phyloP scores from a whole-genome alignment of 1,140 invertebrate genomes.

The Zaprionus africanus region DNA sequence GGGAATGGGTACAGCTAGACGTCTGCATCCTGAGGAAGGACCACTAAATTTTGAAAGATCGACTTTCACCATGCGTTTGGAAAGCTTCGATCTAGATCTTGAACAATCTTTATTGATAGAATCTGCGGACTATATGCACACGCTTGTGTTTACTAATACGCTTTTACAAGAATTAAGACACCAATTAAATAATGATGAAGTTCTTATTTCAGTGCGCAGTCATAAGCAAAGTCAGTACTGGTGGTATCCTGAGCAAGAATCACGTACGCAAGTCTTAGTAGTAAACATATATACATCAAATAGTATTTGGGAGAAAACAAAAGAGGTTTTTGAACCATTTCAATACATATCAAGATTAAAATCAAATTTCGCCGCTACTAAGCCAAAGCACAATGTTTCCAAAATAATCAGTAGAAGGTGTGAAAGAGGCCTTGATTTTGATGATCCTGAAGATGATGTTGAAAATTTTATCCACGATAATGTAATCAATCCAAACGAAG shows the following conservation, averaged over 20 bases:
- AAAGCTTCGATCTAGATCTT: slow-evolving; percentile 48
- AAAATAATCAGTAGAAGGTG: not conserved
- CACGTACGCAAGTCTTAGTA: slow-evolving; percentile 42
- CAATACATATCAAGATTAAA: slow-evolving; percentile 41
- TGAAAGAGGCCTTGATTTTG: slow-evolving; percentile 16
- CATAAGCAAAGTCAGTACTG: slow-evolving; percentile 48
- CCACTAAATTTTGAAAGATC: slow-evolving; percentile 20
- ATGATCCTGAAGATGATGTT: slow-evolving; percentile 46
- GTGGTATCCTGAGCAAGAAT: slow-evolving; percentile 54
- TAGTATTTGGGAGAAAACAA: slow-evolving; percentile 24
- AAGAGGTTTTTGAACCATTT: slow-evolving; percentile 33
- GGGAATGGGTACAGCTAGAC: slow-evolving; percentile 43
- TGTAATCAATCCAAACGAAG: slow-evolving; percentile 26
- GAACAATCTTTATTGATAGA: slow-evolving; percentile 35
- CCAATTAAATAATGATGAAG: slow-evolving; percentile 27
- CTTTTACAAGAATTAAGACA: slow-evolving; percentile 41
- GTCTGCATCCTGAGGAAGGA: slow-evolving; percentile 39
- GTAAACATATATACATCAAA: slow-evolving; percentile 40
- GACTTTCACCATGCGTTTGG: slow-evolving; percentile 44
- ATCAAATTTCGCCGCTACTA: slow-evolving; percentile 33
- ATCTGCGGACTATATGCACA: slow-evolving; percentile 46
- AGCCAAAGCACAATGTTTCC: not conserved
- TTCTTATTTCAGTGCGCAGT: slow-evolving; percentile 45
- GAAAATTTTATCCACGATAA: slow-evolving; percentile 48
- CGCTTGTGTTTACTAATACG: slow-evolving; percentile 31